These are phyloP conservation scores for Drosophila ustulata DNA, from an alignment of 2,888 invertebrate species.

Conservation along the genomic window DNA sequence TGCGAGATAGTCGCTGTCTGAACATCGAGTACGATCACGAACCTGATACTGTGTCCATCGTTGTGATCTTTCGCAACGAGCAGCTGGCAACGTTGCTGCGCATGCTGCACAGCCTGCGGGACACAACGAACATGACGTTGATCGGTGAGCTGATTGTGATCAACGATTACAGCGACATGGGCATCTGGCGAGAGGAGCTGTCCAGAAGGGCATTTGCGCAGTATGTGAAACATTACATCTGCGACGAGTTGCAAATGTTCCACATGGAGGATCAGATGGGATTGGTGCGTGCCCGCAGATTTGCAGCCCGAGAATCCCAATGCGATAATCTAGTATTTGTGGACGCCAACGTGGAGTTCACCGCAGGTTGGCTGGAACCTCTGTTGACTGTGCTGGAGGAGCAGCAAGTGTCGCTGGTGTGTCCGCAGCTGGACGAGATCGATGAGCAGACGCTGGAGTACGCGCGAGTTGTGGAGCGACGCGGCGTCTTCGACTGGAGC, in stretches of 20 bases:
- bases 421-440: conserved; percentile 97
- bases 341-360: conserved; percentile 95
- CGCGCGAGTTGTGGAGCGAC: conserved; percentile 92
- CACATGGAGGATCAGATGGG: conserved; percentile 88
- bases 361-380: conserved; percentile 95
- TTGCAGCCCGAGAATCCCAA: conserved; percentile 85
- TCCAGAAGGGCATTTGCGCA: conserved; percentile 3
- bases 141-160: conserved; percentile 94
- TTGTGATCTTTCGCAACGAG: conserved; percentile 66
- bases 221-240: conserved; percentile 24
- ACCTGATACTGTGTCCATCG: conserved; percentile 25
- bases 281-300: conserved; percentile 53
- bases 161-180: conserved; percentile 87
- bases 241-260: conserved; percentile 5
- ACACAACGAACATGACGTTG: conserved; percentile 89
- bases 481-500: conserved; percentile 65
- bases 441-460: conserved; percentile 92
- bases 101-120: conserved; percentile 91
- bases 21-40: not conserved
- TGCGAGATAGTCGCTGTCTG: conserved; percentile 42
- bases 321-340: conserved; percentile 93
- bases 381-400: conserved; percentile 93
- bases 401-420: conserved; percentile 92
- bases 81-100: conserved; percentile 88
- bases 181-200: conserved; percentile 24